These are phyloP conservation scores for Pungitius pungitius DNA, from an alignment of 2,113 vertebrate genomes.

Conservation along the genomic window DNA sequence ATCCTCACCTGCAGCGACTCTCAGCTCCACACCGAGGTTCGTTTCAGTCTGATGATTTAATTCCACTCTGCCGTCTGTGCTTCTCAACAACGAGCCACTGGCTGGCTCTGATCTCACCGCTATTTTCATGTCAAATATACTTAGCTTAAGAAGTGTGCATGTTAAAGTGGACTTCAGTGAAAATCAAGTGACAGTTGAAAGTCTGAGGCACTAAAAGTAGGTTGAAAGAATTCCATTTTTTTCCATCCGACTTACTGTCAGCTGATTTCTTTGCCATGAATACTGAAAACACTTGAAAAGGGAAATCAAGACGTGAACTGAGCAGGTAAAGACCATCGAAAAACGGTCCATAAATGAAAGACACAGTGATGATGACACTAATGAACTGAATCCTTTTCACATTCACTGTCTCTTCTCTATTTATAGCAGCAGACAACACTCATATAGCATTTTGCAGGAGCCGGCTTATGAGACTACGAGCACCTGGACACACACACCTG, in stretches of 20 bases:
- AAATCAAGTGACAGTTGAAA: not conserved
- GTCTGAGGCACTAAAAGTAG: not conserved
- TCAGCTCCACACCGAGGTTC: not conserved
- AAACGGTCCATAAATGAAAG: constrained; percentile 1
- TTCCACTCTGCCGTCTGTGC: constrained; percentile 1
- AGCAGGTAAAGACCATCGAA: not conserved
- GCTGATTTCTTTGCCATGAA: not conserved
- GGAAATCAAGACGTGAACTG: not conserved
- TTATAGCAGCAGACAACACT: not conserved
- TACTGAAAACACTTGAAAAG: not conserved
- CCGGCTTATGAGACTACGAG: not conserved
- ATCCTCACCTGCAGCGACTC: constrained; percentile 13
- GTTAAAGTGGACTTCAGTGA: not conserved
- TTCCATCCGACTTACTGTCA: not conserved
- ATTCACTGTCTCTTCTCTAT: constrained; percentile 3
- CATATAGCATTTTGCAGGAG: not conserved
- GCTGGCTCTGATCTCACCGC: not conserved
- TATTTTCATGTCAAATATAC: not conserved
- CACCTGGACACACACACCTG: not conserved
- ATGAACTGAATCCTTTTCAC: constrained; percentile 4
- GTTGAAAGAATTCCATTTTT: not conserved
- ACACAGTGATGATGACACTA: not conserved
- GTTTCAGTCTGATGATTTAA: not conserved
- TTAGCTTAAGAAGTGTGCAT: not conserved
- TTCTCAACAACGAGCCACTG: not conserved